Base-by-base conservation (phyloP, 2,113 vertebrate species). In the Petrocephalus zakoni region DNA sequence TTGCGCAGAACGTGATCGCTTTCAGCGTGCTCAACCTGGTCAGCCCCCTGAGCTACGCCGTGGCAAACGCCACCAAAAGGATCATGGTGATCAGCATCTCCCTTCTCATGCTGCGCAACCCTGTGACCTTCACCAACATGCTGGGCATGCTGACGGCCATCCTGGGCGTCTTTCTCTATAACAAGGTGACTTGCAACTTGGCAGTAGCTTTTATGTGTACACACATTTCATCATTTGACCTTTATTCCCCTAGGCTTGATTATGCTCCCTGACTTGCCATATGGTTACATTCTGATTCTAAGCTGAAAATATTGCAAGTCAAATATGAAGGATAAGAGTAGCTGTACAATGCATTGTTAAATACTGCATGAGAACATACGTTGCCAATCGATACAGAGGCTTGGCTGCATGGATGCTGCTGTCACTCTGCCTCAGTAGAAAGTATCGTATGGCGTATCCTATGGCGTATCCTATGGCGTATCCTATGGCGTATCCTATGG, bases 41-140 rank as follows among this genome's bases (percentile, higher is more conserved):
- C 93, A 99, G 98, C 90, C 98, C 98, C 0, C 95, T 99, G 13
- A 99, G 98, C 91, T 99, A 99, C 90, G 98, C 98, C 0, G 98
- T 99, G 0, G 98, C 98, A 90, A 99, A 99, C 0, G 98, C 98
- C 91, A 99, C 98, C 58, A 99, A 99, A 92, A 95, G 98, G 47
- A 99, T 99, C 95, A 98, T 98, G 96, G 98, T 99, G 84, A 99
- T 99, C 93, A 97, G 96, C 0, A 97, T 99, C 91, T 99, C 98
- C 1, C 95, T 99, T 9, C 91, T 99, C 8, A 97, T 99, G 97
- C 96, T 99, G 86, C 96, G 97, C 88, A 99, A 99, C 90, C 98
- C 98, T 0, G 98, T 99, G 84, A 97, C 94, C 3, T 93, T 95
- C 93, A 97, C 97, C 90, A 99, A 99, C 0, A 95, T 99, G 37